A percentile compares a stretch with the other conserved stretches of the same genome.
These are phyloP conservation scores for Turdus rufiventris DNA, from an alignment of 2,113 vertebrate genomes.

Conservation along the genomic window DNA sequence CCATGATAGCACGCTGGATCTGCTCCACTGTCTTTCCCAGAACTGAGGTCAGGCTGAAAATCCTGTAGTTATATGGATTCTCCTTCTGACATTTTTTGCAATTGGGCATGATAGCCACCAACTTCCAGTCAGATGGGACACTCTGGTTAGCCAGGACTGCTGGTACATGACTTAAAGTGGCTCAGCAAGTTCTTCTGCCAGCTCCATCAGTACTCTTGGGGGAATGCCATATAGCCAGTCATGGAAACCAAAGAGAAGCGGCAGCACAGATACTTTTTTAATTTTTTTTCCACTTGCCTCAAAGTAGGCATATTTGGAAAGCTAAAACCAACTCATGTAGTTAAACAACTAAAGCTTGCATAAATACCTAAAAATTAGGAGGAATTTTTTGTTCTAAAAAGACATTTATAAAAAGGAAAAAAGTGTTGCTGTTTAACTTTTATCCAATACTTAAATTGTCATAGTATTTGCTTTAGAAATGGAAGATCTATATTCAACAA, in stretches of 20 bases:
- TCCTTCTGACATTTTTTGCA: rapidly evolving
- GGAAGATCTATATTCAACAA: not conserved
- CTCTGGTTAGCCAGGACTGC: not conserved
- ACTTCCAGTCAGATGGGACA: not conserved
- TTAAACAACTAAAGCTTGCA: not conserved
- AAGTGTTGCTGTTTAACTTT: not conserved
- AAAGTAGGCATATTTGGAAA: not conserved
- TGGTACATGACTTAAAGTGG: not conserved
- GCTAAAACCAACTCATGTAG: not conserved
- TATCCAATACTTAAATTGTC: not conserved
- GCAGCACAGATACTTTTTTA: not conserved
- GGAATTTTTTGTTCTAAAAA: not conserved
- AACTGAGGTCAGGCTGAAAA: not conserved
- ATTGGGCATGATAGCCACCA: too few relatives aligned
- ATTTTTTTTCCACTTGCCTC: not conserved
- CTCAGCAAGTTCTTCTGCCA: not conserved
- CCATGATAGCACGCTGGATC: rapidly evolving
- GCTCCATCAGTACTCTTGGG: not conserved
- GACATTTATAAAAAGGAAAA: not conserved
- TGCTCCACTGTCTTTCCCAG: not conserved
- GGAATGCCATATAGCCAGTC: not conserved
- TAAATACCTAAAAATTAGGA: not conserved
- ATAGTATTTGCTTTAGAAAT: not conserved
- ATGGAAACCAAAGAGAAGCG: not conserved
- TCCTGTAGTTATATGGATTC: not conserved